Percentiles rank a stretch among this genome's conserved stretches.
These are phyloP conservation scores for Myopa tessellatipennis DNA, from an alignment of 2,888 invertebrate species.

Conservation along the genomic window DNA sequence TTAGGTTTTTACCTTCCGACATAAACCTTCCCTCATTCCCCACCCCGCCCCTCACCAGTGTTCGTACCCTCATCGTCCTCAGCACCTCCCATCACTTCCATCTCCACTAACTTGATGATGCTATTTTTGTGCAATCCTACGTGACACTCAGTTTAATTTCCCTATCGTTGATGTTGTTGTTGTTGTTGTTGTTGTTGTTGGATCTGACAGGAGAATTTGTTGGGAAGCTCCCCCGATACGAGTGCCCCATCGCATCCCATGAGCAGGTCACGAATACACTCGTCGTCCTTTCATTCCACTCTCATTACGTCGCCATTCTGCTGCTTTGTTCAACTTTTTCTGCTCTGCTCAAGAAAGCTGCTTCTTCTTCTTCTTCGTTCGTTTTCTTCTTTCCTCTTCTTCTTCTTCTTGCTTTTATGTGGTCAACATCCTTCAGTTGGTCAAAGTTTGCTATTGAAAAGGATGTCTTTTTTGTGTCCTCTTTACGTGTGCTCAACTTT, in stretches of 20 bases:
- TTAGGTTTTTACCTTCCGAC: too few relatives aligned
- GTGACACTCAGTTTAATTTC: slow-evolving; percentile 35
- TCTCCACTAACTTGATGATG: not conserved
- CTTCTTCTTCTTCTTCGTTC: not conserved
- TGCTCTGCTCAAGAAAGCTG: not conserved
- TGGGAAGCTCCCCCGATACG: not conserved
- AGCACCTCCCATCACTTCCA: not conserved
- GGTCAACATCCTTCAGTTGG: not conserved
- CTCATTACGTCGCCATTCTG: too few relatives aligned
- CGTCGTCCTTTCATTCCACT: too few relatives aligned
- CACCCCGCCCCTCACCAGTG: too few relatives aligned
- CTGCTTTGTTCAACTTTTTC: too few relatives aligned
- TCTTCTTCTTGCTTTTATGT: not conserved
- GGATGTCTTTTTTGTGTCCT: not conserved
- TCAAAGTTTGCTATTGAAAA: too few relatives aligned
- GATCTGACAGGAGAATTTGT: not conserved
- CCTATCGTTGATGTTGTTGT: slow-evolving; percentile 14
- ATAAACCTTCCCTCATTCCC: too few relatives aligned
- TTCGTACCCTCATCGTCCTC: not conserved
- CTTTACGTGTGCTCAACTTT: not conserved
- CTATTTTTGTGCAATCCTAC: not conserved
- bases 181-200: slow-evolving; percentile 10
- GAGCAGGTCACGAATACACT: too few relatives aligned
- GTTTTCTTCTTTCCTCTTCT: not conserved
- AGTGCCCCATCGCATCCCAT: not conserved